Evolutionary conservation across 2,113 vertebrate genomes (phyloP), one percentile per base, ranked within the genome.

Genomic region (Bufo bufo): DNA sequence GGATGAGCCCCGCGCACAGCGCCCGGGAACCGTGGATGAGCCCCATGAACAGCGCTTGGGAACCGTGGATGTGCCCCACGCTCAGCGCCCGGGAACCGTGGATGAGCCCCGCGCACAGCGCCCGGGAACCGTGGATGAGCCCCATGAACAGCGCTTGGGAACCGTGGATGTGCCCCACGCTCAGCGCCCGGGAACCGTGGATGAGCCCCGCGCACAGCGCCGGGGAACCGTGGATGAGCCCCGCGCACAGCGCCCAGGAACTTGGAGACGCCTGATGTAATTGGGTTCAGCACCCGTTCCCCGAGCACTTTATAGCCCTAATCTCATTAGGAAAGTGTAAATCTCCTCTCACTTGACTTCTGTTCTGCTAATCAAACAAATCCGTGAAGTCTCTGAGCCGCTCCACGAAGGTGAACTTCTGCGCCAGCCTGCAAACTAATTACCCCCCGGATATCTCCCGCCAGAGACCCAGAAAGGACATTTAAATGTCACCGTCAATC

Each of bases 401-500:
- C 20, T 4, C 23, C 56, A 45, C 58, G 50, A 3, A 71, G 65
- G n/a, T 58, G 59, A 69, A 69, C 49, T 84, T 72, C 82, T 65
- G 61, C 9, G 33, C 45, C 47, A 83, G 33, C 14, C 58, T 45
- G 17, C 3, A 33, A 71, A 59, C 86, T 82, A 83, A 84, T 88
- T 88, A 45, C 71, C 87, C 87, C 69, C 71, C n/a, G 69, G 63
- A 82, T 88, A 19, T 88, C 71, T 13, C 54, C n/a, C 20, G 13
- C 66, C 50, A 45, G 69, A 63, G 66, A 74, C 86, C 54, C 8
- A 17, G 80, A 88, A 88, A 88, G 80, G 87, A 88, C 87, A 84
- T 83, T 77, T 66, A 88, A 88, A 83, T 88, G 87, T 83, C 87
- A 88, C 71, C 17, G 86, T 87, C 86, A 88, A 61, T 88, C 79